Evolutionary conservation across 2,888 invertebrate species (phyloP), one percentile per base, ranked within the genome.

Genomic region (Diabrotica balteata): DNA sequence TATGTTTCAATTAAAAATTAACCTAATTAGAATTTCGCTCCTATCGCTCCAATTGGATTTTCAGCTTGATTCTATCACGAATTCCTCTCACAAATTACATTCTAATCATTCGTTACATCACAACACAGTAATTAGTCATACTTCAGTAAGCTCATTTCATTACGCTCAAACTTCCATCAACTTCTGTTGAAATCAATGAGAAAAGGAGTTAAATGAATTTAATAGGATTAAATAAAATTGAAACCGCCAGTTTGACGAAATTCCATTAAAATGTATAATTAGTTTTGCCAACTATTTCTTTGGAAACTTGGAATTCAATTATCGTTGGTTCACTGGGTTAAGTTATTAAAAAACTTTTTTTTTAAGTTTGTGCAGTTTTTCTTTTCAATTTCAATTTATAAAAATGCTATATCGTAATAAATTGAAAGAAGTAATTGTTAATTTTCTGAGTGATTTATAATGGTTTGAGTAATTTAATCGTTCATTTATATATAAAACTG

Each of bases 131-230:
- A 74, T 75, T 73, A 75, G 57, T 63, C 55, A 72, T 71, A 73
- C 75, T 75, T 69, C 65, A 73, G 68, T 70, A 57, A 55, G 44
- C 65, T 67, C 69, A 69, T 74, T 75, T 75, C 72, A 75, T 75
- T 75, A 73, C 60, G 9, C 9, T 49, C 65, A 66, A 69, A 73
- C 66, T 70, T 65, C 66, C 47, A 63, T 51, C 63, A 63, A 59
- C 63, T 65, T 60, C 57, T 57, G 44, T 57, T 58, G 54, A 63
- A 67, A 63, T 68, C 67, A 68, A 68, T 61, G 66, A 63, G 66
- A 45, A 67, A 62, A 68, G 68, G 64, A 66, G 62, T 67, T 66
- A 62, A 67, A 72, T 69, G 60, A 67, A 72, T 72, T 71, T 65
- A 67, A 69, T 61, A 47, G 63, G 68, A 68, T 69, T 64, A 61